Conservation (phyloP, 2,888 invertebrate species). For the Syrphus vitripennis region DNA sequence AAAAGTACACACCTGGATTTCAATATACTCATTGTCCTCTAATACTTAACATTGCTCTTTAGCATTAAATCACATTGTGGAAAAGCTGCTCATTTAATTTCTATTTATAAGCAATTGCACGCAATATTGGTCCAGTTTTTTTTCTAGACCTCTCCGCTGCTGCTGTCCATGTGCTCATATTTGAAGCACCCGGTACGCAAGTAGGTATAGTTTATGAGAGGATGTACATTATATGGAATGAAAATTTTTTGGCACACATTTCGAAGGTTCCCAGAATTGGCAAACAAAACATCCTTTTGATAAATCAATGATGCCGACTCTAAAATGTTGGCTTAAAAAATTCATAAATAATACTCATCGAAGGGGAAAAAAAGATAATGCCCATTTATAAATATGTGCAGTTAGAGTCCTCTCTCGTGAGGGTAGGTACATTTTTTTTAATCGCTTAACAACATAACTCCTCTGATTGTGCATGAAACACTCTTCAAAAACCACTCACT, state of each 20-base stretch:
- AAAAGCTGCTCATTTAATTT: conserved; percentile 65
- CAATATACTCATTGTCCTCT: neutral
- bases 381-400: neutral
- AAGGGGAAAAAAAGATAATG: neutral
- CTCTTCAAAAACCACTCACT: neutral
- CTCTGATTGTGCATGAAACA: conserved; percentile 30
- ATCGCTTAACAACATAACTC: conserved; percentile 51
- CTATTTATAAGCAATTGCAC: conserved; percentile 48
- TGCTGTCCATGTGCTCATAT: neutral
- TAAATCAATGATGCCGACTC: conserved; percentile 3
- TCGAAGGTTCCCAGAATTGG: neutral
- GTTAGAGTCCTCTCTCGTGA: neutral
- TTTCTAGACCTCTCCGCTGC: neutral
- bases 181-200: neutral
- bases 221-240: neutral
- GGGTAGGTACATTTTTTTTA: conserved; percentile 15
- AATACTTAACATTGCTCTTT: neutral
- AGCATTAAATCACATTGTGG: neutral
- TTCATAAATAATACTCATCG: neutral
- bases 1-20: neutral
- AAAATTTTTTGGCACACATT: neutral
- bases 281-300: conserved; percentile 6
- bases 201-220: neutral
- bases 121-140: conserved; percentile 1
- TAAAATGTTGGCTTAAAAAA: neutral